Evolutionary conservation across 1,140 invertebrate genomes (phyloP).

Genomic region (Calycopis cecrops): DNA sequence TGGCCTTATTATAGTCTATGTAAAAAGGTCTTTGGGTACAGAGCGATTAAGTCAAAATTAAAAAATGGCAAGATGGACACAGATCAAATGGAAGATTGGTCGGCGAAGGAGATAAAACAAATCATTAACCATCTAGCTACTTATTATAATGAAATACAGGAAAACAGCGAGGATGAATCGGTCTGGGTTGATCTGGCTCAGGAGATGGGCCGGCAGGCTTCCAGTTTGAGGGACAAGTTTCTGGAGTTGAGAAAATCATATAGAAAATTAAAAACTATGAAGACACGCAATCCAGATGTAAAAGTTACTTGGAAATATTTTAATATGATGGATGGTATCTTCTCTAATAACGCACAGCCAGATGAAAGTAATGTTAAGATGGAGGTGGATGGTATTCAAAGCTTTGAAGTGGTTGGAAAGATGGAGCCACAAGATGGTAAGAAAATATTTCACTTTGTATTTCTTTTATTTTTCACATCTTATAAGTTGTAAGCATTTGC

Average conservation of each 20-base stretch:
- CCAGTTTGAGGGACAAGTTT: conserved; percentile 49
- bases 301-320: conserved; percentile 65
- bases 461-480: no score
- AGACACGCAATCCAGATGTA: conserved; percentile 43
- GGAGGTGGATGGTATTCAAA: conserved; percentile 19
- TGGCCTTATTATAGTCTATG: conserved; percentile 64
- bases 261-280: conserved; percentile 57
- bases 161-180: conserved; percentile 33
- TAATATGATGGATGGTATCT: conserved; percentile 53
- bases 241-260: conserved; percentile 60
- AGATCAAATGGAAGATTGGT: conserved; percentile 54
- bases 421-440: conserved; percentile 43
- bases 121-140: conserved; percentile 44
- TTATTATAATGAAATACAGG: conserved; percentile 37
- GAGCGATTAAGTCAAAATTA: conserved; percentile 53
- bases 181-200: conserved; percentile 39
- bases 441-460: conserved; percentile 11
- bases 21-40: conserved; percentile 65
- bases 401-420: conserved; percentile 22
- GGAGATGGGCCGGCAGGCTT: conserved; percentile 37
- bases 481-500: no score
- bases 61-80: conserved; percentile 47
- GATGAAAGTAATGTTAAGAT: conserved; percentile 26
- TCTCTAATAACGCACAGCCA: conserved; percentile 26
- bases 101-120: conserved; percentile 51